phyloP scores from a whole-genome alignment of 2,797 vertebrate species.

The Scyliorhinus canicula region DNA sequence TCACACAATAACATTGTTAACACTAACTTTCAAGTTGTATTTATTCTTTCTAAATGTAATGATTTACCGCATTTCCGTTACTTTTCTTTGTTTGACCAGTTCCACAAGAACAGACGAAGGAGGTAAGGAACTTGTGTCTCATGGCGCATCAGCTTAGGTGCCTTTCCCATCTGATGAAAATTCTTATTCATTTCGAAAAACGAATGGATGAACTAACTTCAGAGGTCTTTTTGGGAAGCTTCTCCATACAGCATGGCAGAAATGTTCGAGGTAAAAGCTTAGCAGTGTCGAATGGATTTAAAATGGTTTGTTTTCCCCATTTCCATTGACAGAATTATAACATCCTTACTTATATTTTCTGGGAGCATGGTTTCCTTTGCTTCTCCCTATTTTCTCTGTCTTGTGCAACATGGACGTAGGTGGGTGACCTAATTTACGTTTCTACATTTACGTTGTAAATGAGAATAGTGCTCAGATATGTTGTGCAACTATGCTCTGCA shows the following conservation, averaged over 20 bases:
- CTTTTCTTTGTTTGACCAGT: slow-evolving; percentile 54
- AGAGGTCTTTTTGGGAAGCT: slow-evolving; percentile 62
- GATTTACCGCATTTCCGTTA: neutral
- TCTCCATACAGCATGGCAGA: slow-evolving; percentile 55
- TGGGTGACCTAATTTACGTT: neutral
- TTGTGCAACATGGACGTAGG: neutral
- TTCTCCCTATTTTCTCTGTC: neutral
- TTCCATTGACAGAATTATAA: neutral
- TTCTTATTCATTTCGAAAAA: slow-evolving; percentile 73
- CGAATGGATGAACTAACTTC: slow-evolving; percentile 65
- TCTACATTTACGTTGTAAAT: too few relatives aligned
- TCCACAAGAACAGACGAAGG: slow-evolving; percentile 59
- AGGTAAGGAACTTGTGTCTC: slow-evolving; percentile 65
- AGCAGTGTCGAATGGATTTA: neutral
- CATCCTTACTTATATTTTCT: neutral
- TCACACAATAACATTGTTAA: neutral
- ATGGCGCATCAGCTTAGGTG: slow-evolving; percentile 75
- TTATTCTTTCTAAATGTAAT: neutral
- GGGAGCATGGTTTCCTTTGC: neutral
- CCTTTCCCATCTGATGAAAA: slow-evolving; percentile 69
- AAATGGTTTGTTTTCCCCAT: neutral
- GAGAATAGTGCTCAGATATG: neutral
- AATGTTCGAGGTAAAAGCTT: slow-evolving; percentile 68
- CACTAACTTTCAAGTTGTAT: neutral
- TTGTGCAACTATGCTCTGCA: neutral